Conservation (phyloP, 2,888 invertebrate species). For the Aplocera efformata region DNA sequence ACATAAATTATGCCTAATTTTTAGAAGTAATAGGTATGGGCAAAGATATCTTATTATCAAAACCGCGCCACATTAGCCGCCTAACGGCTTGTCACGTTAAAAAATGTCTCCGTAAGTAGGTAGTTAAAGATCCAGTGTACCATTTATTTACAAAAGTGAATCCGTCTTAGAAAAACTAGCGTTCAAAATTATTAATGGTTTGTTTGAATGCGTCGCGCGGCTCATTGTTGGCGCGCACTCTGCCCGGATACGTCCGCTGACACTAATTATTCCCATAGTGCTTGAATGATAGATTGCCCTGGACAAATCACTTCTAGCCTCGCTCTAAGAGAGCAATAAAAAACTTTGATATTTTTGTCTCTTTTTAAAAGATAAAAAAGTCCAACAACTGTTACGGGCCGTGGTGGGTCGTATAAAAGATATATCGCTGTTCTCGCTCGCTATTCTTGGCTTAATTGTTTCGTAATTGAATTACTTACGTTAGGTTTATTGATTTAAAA, state of each 20-base stretch:
- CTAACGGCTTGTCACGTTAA: constrained; percentile 58
- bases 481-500: constrained; percentile 1
- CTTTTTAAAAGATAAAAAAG: constrained; percentile 40
- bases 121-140: constrained; percentile 74
- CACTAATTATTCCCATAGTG: constrained; percentile 80
- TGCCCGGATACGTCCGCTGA: constrained; percentile 75
- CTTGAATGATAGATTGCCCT: constrained; percentile 77
- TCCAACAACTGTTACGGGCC: constrained; percentile 31
- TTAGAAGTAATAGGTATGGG: neutral
- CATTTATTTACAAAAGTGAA: constrained; percentile 77
- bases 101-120: constrained; percentile 75
- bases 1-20: constrained; percentile 12
- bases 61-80: constrained; percentile 45
- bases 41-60: constrained; percentile 8
- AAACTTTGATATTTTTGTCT: constrained; percentile 68
- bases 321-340: constrained; percentile 65
- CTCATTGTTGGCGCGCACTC: constrained; percentile 71
- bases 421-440: constrained; percentile 8
- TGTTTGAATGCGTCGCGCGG: constrained; percentile 75
- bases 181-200: constrained; percentile 78
- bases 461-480: constrained; percentile 8
- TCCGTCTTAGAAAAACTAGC: constrained; percentile 74
- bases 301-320: constrained; percentile 76
- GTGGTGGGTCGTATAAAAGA: constrained; percentile 51
- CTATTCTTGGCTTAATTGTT: constrained; percentile 12